These are phyloP conservation scores for Ormyrus nitidulus DNA, from an alignment of 2,888 invertebrate genomes.

Conservation along the genomic window DNA sequence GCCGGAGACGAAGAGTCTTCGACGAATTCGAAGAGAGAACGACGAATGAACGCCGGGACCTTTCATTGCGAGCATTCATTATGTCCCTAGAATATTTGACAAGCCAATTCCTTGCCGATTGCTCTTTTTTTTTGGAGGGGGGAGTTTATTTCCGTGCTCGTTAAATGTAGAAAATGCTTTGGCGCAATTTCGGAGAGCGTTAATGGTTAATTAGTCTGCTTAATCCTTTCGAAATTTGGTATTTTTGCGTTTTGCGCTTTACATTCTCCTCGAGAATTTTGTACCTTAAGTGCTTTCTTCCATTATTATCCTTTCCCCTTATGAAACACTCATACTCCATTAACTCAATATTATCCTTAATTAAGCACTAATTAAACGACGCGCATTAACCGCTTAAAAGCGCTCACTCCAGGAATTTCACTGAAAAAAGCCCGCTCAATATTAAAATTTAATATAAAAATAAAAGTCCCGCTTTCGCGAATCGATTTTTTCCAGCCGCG, in stretches of 20 bases:
- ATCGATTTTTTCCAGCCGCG: conserved; percentile 59
- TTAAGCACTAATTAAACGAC: neutral
- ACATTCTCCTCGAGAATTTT: neutral
- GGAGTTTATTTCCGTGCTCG: no score
- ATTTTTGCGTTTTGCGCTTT: no score
- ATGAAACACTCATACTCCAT: no score
- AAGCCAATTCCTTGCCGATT: no score
- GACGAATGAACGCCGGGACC: conserved; percentile 4
- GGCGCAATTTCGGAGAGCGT: no score
- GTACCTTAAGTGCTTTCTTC: conserved; percentile 41
- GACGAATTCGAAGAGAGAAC: conserved; percentile 9
- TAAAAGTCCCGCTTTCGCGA: conserved; percentile 15
- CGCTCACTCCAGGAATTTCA: no score
- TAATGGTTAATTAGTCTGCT: no score
- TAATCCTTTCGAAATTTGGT: no score
- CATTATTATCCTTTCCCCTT: neutral
- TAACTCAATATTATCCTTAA: neutral
- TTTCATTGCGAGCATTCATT: conserved; percentile 24
- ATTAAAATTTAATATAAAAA: conserved; percentile 10
- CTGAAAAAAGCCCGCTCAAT: neutral
- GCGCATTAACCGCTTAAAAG: no score
- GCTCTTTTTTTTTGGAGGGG: no score
- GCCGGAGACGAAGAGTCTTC: conserved; percentile 3
- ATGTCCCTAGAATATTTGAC: neutral
- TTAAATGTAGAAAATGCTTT: no score